Evolutionary conservation across 2,113 vertebrate genomes (phyloP), one percentile per base, ranked within the genome.

Genomic region (Hydrolagus affinis): DNA sequence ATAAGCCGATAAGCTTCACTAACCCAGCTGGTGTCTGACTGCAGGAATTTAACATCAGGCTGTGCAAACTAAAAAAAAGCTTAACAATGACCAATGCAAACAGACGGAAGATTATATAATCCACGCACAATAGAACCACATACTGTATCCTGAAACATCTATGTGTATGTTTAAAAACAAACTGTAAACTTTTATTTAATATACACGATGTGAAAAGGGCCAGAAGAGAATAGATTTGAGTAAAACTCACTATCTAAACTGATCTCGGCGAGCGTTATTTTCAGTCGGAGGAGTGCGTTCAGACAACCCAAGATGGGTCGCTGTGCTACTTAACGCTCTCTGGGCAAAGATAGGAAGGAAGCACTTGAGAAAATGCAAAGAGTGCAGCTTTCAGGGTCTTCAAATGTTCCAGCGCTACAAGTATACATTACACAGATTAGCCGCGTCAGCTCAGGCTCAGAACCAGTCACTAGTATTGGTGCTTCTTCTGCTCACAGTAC

Each of bases 1-100:
- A 87, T 86, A 87, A 88, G 25, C 78, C 25, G 62, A 66, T 68
- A 68, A 83, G 62, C 60, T 9, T 66, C 60, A 83, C 78, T 32
- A 83, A 83, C 60, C 28, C 77, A 80, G 77, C 77, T 80, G 77
- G 77, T 66, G 17, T 25, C 78, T 83, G 62, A 68, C 62, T 30
- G 25, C 19, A 83, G 78, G 60, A 83, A 66, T 83, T 83, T 62
- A 83, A 83, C 44, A 44, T 44, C 44, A 44, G 44, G 44, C 78
- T 32, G 8, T 32, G 9, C 78, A 83, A 83, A 83, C 21, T 30
- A 83, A 80, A 80, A 68, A 72, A 71, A 71, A 23, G 11, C 15
- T 28, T 83, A 66, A 30, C 25, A 83, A 83, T 83, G 21, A 66
- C 62, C 76, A 21, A 6, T 44, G 44, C 44, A 44, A 44, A 44